These are phyloP conservation scores for Merops nubicus DNA, from an alignment of 2,113 vertebrate genomes.

Conservation along the genomic window DNA sequence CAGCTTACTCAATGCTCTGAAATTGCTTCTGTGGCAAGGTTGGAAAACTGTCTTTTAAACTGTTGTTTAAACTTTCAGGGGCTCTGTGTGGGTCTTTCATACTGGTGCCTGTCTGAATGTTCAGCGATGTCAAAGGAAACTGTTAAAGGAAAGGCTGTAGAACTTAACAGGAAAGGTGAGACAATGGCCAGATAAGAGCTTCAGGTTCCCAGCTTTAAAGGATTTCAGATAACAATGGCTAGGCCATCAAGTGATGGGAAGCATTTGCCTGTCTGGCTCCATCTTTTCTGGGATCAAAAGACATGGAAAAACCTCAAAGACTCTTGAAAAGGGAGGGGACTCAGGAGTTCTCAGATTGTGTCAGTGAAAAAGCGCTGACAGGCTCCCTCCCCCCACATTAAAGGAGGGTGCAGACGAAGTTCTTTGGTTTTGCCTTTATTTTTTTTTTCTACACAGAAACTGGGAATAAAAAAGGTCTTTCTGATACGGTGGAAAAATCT, in stretches of 20 bases:
- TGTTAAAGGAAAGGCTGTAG: conserved; percentile 13
- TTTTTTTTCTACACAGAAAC: background rate
- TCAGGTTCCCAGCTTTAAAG: conserved; percentile 48
- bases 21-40: background rate
- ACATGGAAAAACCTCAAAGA: background rate
- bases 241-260: conserved; percentile 21
- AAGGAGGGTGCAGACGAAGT: background rate
- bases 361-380: background rate
- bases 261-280: conserved; percentile 18
- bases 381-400: background rate
- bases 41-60: background rate
- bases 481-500: background rate
- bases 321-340: background rate
- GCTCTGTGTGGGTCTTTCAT: background rate
- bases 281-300: conserved; percentile 44
- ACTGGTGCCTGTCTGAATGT: background rate
- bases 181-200: conserved; percentile 36
- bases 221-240: conserved; percentile 18
- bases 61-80: background rate
- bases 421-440: no score
- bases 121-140: background rate
- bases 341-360: background rate
- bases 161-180: conserved; percentile 51
- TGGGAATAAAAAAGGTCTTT: background rate
- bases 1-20: background rate